Evolutionary conservation across 1,140 invertebrate genomes (phyloP).

Genomic region (Drosophila baimaii): DNA sequence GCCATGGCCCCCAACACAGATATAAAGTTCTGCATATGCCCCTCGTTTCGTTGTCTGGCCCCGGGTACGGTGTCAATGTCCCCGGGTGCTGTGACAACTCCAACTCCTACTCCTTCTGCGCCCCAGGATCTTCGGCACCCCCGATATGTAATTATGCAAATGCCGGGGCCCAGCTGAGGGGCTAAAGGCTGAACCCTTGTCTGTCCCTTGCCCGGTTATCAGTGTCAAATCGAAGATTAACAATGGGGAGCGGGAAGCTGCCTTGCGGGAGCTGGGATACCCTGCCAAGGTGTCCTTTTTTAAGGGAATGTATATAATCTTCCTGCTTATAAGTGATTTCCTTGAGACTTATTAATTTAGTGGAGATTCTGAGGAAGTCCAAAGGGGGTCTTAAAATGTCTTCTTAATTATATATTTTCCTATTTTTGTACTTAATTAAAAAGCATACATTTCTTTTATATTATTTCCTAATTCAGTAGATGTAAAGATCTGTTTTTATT

Average conservation of each 20-base stretch:
- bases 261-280: slow-evolving; percentile 13
- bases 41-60: slow-evolving; percentile 17
- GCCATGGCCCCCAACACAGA: slow-evolving; percentile 28
- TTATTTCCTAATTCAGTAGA: not conserved
- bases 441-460: not conserved
- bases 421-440: not conserved
- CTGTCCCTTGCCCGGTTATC: slow-evolving; percentile 49
- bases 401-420: not conserved
- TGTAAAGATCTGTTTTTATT: no score
- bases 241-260: slow-evolving; percentile 1
- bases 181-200: slow-evolving; percentile 43
- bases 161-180: slow-evolving; percentile 42
- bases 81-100: slow-evolving; percentile 23
- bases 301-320: not conserved
- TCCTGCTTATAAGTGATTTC: not conserved
- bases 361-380: no score
- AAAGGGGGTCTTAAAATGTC: not conserved
- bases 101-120: slow-evolving; percentile 6
- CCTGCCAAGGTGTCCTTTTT: slow-evolving; percentile 8
- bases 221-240: slow-evolving; percentile 71
- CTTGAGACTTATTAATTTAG: slow-evolving; percentile 1
- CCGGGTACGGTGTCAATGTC: slow-evolving; percentile 40
- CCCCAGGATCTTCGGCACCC: slow-evolving; percentile 1
- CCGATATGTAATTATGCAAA: slow-evolving; percentile 72
- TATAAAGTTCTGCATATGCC: slow-evolving; percentile 60